Evolutionary conservation across 2,888 invertebrate species (phyloP).

Genomic region (Augochlorella aurata): DNA sequence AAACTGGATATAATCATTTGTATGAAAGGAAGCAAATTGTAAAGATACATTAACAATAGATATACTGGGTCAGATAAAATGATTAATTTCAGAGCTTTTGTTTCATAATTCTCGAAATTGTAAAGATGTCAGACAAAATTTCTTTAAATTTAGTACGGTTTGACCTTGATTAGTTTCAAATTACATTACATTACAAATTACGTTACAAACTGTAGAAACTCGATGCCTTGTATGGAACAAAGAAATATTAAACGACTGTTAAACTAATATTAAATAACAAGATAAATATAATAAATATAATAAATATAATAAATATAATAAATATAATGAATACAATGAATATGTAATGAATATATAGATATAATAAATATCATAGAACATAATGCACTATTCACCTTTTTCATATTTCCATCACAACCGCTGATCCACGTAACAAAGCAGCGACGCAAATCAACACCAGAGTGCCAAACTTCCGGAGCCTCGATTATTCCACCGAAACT

Average conservation of each 20-base stretch:
- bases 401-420: not conserved
- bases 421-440: not conserved
- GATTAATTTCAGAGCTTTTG: not conserved
- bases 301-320: too few relatives aligned
- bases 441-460: not conserved
- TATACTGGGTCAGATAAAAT: not conserved
- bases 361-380: not conserved
- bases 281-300: too few relatives aligned
- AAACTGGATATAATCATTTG: too few relatives aligned
- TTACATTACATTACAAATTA: too few relatives aligned
- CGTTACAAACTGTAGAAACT: too few relatives aligned
- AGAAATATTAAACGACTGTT: too few relatives aligned
- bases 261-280: too few relatives aligned
- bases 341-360: not conserved
- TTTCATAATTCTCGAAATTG: not conserved
- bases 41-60: not conserved
- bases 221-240: too few relatives aligned
- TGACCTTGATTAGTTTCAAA: too few relatives aligned
- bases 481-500: constrained; percentile 11
- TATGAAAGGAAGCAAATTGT: too few relatives aligned
- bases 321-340: too few relatives aligned
- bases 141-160: too few relatives aligned
- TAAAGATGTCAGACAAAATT: not conserved
- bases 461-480: constrained; percentile 5
- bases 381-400: not conserved